Base-by-base conservation (phyloP, 2,113 vertebrate genomes). In the Brienomyrus brachyistius region DNA sequence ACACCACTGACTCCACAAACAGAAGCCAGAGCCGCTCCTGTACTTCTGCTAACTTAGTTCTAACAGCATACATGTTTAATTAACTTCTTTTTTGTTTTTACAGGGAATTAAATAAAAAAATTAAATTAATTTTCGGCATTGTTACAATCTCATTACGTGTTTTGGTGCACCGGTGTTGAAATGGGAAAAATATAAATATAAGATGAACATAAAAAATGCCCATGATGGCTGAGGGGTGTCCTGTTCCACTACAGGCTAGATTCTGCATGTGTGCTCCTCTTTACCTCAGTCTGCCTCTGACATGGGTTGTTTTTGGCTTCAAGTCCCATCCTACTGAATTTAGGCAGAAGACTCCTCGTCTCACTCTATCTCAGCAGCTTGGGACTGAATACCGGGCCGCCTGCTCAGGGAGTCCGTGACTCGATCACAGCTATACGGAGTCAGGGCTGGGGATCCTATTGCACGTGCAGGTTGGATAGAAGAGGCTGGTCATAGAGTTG, bases 311-410 rank as follows among this genome's bases (percentile, higher is more conserved):
- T 45, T 35, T 45, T 0, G 0, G 59, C 21, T 45, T 47, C n/a
- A 89, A 40, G 52, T 54, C 56, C 54, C 23, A 40, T 45, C 40
- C 23, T 43, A 82, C 89, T 86, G 86, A 89, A 89, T 86, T 89
- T 86, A 86, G 83, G 86, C 19, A 10, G 54, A 48, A 40, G 0
- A 74, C 87, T 31, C 77, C 56, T 89, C 59, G 48, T 87, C 87
- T 74, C 27, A 21, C 86, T 90, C 50, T 92, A 89, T 91, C 92
- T 92, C 90, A 90, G 90, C 90, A 91, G 88, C 66, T 74, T 5
- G 70, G 86, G n/a, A 40, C 43, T 83, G 40, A 40, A 83, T 17
- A 83, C 7, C 35, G 9, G 15, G 47, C 87, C 35, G 48, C 88
- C 77, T 47, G 45, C 88, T 90, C 47, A 50, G 86, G 52, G 10